These are phyloP conservation scores for Frankliniella intonsa DNA, from an alignment of 2,888 invertebrate genomes.

Conservation along the genomic window DNA sequence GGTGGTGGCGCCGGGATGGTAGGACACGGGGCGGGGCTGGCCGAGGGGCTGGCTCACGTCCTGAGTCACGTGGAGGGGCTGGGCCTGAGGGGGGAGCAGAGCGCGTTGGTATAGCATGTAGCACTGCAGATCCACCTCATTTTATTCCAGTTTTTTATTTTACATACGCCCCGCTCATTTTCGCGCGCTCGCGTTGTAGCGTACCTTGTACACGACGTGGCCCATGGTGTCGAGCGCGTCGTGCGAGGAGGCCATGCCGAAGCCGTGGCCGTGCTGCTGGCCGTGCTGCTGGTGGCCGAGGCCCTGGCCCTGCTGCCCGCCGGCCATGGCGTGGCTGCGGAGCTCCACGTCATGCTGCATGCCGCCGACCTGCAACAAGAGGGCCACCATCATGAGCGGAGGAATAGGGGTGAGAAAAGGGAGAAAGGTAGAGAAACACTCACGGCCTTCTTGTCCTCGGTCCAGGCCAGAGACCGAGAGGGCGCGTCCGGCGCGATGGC, in stretches of 20 bases:
- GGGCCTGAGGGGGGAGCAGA: not conserved
- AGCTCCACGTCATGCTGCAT: conserved; percentile 22
- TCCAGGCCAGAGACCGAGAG: conserved; percentile 68
- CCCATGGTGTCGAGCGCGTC: conserved; percentile 17
- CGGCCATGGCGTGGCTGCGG: not conserved
- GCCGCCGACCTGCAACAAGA: not conserved
- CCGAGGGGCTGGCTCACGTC: not conserved
- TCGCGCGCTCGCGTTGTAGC: too few relatives aligned
- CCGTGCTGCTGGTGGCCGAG: not conserved
- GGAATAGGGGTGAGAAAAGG: not conserved
- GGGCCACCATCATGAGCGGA: not conserved
- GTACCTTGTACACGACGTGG: conserved; percentile 12
- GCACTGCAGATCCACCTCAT: too few relatives aligned
- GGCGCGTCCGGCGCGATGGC: conserved; percentile 73
- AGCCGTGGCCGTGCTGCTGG: not conserved
- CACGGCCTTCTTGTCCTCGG: conserved; percentile 47
- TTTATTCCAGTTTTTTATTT: not conserved
- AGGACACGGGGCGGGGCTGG: conserved; percentile 10
- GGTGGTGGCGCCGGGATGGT: not conserved
- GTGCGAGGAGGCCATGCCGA: not conserved
- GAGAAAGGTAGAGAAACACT: conserved; percentile 32
- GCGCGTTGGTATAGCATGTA: too few relatives aligned
- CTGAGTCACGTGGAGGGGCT: conserved; percentile 7
- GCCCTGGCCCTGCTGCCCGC: not conserved
- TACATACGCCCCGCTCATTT: too few relatives aligned